Evolutionary conservation across 2,797 vertebrate genomes (phyloP).

Genomic region (Cirrhinus molitorella): DNA sequence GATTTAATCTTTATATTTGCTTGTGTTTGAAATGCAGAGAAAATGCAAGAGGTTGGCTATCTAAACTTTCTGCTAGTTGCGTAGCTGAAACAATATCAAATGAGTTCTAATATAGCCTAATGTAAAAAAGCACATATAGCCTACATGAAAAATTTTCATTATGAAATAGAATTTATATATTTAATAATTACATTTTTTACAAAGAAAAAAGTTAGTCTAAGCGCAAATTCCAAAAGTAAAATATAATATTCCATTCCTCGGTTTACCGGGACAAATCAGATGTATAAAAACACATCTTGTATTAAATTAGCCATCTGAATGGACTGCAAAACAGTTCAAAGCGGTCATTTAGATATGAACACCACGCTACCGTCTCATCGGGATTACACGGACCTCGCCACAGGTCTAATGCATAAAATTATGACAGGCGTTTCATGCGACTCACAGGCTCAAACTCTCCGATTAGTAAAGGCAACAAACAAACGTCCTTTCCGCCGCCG

Average conservation of each 20-base stretch:
- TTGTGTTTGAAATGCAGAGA: neutral
- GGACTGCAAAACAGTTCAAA: conserved; percentile 48
- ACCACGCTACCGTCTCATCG: conserved; percentile 48
- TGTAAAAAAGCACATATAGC: neutral
- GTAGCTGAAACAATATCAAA: neutral
- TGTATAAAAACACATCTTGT: conserved; percentile 24
- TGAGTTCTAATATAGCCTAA: neutral
- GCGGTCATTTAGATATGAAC: conserved; percentile 45
- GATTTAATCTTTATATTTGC: neutral
- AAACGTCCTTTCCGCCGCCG: conserved; percentile 55
- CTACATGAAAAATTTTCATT: neutral
- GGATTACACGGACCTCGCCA: conserved; percentile 54
- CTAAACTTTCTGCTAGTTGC: neutral
- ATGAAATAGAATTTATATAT: neutral
- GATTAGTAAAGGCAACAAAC: conserved; percentile 61
- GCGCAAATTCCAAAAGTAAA: neutral
- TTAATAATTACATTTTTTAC: neutral
- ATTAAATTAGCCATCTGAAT: conserved; percentile 42
- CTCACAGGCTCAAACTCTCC: conserved; percentile 35
- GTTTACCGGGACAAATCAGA: conserved; percentile 15
- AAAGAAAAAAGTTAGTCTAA: neutral
- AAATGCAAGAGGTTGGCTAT: neutral
- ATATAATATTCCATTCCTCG: conserved; percentile 10
- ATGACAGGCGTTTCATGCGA: conserved; percentile 45
- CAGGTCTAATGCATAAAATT: conserved; percentile 52